These are phyloP conservation scores for Eumeta japonica DNA, from an alignment of 1,140 invertebrate genomes.

Conservation along the genomic window DNA sequence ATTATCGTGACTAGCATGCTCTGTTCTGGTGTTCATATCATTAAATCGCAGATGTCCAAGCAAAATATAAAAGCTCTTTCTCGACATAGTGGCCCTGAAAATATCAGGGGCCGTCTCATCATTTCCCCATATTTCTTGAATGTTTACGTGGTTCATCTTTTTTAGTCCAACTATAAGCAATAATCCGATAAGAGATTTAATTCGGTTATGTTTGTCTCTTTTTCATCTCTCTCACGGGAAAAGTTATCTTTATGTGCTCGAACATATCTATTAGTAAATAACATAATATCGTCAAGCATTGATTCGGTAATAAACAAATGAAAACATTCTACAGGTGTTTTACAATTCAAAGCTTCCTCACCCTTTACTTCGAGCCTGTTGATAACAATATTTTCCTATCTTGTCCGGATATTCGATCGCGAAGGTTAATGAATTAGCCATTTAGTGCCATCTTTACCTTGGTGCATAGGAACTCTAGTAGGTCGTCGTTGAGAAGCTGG, in stretches of 20 bases:
- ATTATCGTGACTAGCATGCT: no score
- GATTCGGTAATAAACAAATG: no score
- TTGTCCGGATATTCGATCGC: conserved; percentile 12
- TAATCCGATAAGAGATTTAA: conserved; percentile 4
- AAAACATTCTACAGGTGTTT: conserved; percentile 6
- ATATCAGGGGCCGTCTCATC: no score
- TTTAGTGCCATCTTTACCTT: conserved; percentile 15
- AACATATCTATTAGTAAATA: conserved; percentile 5
- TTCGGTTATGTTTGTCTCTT: conserved; percentile 3
- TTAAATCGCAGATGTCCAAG: no score
- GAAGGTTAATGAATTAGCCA: conserved; percentile 10
- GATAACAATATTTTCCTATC: conserved; percentile 12
- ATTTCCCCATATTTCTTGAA: no score
- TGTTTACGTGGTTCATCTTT: no score
- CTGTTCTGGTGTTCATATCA: no score
- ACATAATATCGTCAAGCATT: conserved; percentile 2
- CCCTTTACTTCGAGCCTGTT: conserved; percentile 4
- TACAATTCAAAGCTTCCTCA: conserved; percentile 1
- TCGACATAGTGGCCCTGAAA: no score
- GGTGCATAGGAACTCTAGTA: conserved; percentile 12
- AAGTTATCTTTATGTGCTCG: not conserved
- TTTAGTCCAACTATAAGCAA: no score
- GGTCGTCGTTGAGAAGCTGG: conserved; percentile 7
- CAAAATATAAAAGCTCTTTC: no score
- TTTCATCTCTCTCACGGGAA: conserved; percentile 2